Evolutionary conservation across 2,113 vertebrate genomes (phyloP), one percentile per base, ranked within the genome.

Genomic region (Melozone crissalis): DNA sequence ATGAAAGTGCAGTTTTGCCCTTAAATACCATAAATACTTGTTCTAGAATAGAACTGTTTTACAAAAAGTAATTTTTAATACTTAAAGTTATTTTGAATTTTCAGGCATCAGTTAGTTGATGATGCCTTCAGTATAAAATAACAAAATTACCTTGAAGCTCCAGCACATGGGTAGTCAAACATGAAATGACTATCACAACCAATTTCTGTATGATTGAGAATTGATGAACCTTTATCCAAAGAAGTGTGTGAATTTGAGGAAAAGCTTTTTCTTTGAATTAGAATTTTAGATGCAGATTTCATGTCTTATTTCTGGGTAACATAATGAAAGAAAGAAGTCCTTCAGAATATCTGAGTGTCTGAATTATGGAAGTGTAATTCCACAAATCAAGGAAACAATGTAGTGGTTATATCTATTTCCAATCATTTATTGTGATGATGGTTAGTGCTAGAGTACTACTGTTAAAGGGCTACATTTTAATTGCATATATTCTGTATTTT

Each of bases 381-480:
- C 28, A 31, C 30, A 54, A 54, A 54, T 91, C 58, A 67, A 74
- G 59, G 87, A 76, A 92, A 76, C 73, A 62, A 77, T 68, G 43
- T 41, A 47, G 83, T 92, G 88, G 52, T 94, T 86, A 6, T 87
- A 57, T 78, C 58, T 94, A 41, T 84, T 91, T 68, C 75, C 28
- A 68, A 54, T 84, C 83, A 81, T 94, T 93, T 90, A n/a, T 94
- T 81, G 89, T 90, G 76, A 61, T 52, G n/a, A 62, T 91, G 87
- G 92, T 90, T 74, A 72, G 68, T 95, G 92, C 66, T 93, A 84
- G 92, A 95, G 93, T 92, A 86, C 87, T 92, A 9, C 78, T 81
- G 77, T 92, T 94, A 92, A 97, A 97, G 96, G 97, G 96, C 96
- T 97, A 96, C 83, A 72, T 91, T 95, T 94, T 77, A 91, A 96